These are phyloP conservation scores for Cephalopholis sonnerati DNA, from an alignment of 2,113 vertebrate genomes.

Conservation along the genomic window DNA sequence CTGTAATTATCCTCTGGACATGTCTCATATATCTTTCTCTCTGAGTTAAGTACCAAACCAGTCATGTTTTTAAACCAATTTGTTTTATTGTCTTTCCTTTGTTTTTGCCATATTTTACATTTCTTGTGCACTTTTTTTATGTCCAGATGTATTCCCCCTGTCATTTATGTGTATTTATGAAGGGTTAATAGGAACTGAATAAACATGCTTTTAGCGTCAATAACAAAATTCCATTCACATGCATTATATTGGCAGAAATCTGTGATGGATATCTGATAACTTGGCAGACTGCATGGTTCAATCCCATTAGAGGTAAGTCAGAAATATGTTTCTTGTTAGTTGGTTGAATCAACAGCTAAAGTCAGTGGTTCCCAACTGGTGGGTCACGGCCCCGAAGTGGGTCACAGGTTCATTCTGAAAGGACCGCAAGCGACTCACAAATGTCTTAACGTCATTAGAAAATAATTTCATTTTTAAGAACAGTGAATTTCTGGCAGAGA, in stretches of 20 bases:
- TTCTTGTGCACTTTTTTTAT: not conserved
- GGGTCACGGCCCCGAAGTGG: no score
- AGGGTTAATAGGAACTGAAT: not conserved
- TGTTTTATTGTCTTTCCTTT: not conserved
- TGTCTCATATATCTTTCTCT: not conserved
- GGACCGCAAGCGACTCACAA: no score
- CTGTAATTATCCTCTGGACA: not conserved
- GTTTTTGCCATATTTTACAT: not conserved
- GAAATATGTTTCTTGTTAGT: not conserved
- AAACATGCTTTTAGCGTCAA: no score
- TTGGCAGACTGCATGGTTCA: not conserved
- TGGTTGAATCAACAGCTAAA: not conserved
- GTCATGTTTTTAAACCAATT: not conserved
- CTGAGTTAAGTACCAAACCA: no score
- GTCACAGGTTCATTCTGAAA: no score
- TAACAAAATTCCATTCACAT: not conserved
- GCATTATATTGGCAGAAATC: not conserved
- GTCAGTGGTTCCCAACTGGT: not conserved
- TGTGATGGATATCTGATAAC: not conserved
- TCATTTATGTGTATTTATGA: not conserved
- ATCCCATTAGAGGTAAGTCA: not conserved
- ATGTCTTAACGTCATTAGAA: no score
- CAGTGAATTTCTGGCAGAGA: no score
- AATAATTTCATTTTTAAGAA: no score
- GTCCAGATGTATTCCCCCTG: not conserved